phyloP scores from a whole-genome alignment of 2,797 vertebrate genomes.

The Crax fasciolata region DNA sequence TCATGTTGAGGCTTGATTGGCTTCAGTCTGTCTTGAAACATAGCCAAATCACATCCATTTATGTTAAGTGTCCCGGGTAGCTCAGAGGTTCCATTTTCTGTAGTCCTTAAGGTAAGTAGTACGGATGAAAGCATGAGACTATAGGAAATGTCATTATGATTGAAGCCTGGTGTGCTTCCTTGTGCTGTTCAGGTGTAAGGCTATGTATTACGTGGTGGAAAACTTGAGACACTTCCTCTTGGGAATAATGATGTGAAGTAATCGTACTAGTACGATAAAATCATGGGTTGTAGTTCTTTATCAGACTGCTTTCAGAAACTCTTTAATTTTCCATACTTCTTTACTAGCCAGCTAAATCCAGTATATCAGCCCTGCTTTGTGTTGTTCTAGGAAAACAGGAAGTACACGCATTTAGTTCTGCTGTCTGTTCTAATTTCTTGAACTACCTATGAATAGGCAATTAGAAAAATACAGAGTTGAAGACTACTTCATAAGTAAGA shows the following conservation, averaged over 20 bases:
- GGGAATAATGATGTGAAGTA: not conserved
- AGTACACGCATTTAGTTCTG: not conserved
- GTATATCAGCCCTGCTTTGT: not conserved
- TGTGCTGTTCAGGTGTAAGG: not conserved
- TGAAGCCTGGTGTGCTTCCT: not conserved
- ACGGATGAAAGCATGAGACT: not conserved
- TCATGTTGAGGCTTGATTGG: not conserved
- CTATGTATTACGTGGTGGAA: not conserved
- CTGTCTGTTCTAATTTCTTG: not conserved
- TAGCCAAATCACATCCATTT: not conserved
- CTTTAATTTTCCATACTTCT: not conserved
- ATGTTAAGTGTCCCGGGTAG: not conserved
- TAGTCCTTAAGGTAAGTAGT: not conserved
- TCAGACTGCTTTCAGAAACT: not conserved
- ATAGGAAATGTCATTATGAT: fast-evolving
- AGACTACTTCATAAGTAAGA: not conserved
- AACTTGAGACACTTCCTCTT: not conserved
- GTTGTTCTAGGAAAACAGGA: not conserved
- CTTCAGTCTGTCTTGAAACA: not conserved
- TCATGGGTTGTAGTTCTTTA: not conserved
- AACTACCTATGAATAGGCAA: not conserved
- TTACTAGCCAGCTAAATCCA: not conserved
- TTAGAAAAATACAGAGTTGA: not conserved
- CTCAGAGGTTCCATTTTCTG: not conserved
- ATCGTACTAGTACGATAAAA: not conserved